Conservation (phyloP, 1,140 invertebrate species). For the Artemia franciscana region DNA sequence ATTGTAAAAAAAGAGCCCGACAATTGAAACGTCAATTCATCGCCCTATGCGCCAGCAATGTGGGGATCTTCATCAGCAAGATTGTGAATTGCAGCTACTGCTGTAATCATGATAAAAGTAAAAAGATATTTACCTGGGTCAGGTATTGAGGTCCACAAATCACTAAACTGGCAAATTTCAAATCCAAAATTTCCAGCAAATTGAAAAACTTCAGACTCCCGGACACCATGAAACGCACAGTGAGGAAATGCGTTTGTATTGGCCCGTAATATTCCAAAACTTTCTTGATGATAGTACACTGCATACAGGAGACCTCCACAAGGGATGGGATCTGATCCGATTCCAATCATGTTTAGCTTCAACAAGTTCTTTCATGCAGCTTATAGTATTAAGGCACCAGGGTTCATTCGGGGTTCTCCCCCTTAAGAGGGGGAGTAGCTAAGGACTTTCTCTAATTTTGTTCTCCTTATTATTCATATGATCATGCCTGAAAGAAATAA, state of each 20-base stretch:
- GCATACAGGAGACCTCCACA: slow-evolving; percentile 14
- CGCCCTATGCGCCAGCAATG: too few relatives aligned
- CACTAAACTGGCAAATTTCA: slow-evolving; percentile 13
- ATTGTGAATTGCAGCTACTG: too few relatives aligned
- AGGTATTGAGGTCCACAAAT: slow-evolving; percentile 12
- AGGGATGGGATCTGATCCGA: neutral
- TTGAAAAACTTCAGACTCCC: slow-evolving; percentile 13
- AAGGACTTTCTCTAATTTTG: too few relatives aligned
- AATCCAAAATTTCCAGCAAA: slow-evolving; percentile 14
- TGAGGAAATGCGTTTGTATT: slow-evolving; percentile 7
- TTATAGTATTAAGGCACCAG: neutral
- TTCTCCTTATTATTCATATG: too few relatives aligned
- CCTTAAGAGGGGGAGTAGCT: neutral
- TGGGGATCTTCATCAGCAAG: too few relatives aligned
- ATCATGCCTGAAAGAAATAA: too few relatives aligned
- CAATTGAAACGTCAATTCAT: too few relatives aligned
- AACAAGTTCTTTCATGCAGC: neutral
- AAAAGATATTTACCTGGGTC: slow-evolving; percentile 12
- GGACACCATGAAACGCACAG: slow-evolving; percentile 9
- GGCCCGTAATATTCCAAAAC: neutral
- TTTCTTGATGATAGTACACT: slow-evolving; percentile 13
- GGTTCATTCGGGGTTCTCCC: neutral
- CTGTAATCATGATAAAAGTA: too few relatives aligned
- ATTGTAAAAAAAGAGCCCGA: too few relatives aligned
- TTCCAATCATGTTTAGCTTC: neutral